These are phyloP conservation scores for Epinephelus cyanopodus DNA, from an alignment of 2,113 vertebrate genomes.

Conservation along the genomic window DNA sequence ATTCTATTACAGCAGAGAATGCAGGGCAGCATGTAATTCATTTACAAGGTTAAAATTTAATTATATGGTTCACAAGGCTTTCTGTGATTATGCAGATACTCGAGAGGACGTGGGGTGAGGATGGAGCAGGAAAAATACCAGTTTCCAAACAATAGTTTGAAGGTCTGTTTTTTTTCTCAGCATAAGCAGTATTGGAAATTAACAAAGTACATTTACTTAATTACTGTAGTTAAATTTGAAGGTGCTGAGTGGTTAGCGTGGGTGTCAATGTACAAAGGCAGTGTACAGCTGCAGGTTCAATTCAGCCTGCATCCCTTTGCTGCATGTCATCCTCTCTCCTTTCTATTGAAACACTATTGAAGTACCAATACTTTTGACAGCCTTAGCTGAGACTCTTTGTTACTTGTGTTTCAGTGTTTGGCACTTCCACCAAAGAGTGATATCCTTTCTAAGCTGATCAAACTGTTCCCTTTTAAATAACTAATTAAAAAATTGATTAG, in stretches of 20 bases:
- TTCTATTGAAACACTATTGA: too few relatives aligned
- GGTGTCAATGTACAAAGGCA: too few relatives aligned
- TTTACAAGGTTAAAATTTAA: constrained; percentile 2
- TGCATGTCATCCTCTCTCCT: too few relatives aligned
- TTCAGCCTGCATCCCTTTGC: too few relatives aligned
- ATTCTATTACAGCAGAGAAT: not conserved
- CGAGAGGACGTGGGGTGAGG: not conserved
- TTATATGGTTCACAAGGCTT: not conserved
- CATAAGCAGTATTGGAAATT: not conserved
- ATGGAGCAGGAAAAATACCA: not conserved
- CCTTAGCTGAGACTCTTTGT: too few relatives aligned
- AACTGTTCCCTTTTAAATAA: too few relatives aligned
- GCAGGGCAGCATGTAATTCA: not conserved
- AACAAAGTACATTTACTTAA: not conserved
- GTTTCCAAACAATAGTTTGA: not conserved
- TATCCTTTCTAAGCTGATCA: too few relatives aligned
- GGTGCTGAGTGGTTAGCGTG: too few relatives aligned
- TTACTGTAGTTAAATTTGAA: not conserved
- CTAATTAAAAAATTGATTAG: not conserved
- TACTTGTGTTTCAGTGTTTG: too few relatives aligned
- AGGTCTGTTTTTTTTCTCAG: not conserved
- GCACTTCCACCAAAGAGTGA: too few relatives aligned
- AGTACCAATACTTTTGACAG: too few relatives aligned
- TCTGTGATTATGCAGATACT: not conserved
- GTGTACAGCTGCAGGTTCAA: too few relatives aligned